These are phyloP conservation scores for Noturus placidus DNA, from an alignment of 2,113 vertebrate genomes.

Conservation along the genomic window DNA sequence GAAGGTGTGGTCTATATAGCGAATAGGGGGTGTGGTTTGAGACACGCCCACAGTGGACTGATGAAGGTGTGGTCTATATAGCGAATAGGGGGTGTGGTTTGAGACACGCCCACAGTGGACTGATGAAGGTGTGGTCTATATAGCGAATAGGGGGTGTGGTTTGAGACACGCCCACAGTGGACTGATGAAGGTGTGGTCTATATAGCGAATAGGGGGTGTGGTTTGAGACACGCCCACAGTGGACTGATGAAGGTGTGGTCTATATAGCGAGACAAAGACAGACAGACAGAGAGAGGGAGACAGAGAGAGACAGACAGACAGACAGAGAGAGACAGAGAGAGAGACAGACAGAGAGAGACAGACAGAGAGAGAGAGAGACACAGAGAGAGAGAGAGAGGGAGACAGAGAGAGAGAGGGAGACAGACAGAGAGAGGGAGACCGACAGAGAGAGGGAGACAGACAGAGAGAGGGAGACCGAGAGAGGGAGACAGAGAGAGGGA, in stretches of 20 bases:
- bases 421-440: too few species aligned
- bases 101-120: not conserved
- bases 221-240: too few species aligned
- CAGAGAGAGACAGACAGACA: not conserved
- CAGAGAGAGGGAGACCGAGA: too few species aligned
- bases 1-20: too few species aligned
- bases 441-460: too few species aligned
- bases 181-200: not conserved
- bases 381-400: too few species aligned
- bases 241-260: too few species aligned
- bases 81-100: not conserved
- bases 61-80: not conserved
- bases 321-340: too few species aligned
- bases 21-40: not conserved
- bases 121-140: not conserved
- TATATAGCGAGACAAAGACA: not conserved
- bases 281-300: not conserved
- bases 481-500: too few species aligned
- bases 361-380: too few species aligned
- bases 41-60: not conserved
- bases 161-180: not conserved
- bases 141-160: not conserved
- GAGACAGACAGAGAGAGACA: too few species aligned
- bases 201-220: not conserved
- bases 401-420: too few species aligned